phyloP scores from a whole-genome alignment of 2,888 invertebrate species.

The Autographa gamma region DNA sequence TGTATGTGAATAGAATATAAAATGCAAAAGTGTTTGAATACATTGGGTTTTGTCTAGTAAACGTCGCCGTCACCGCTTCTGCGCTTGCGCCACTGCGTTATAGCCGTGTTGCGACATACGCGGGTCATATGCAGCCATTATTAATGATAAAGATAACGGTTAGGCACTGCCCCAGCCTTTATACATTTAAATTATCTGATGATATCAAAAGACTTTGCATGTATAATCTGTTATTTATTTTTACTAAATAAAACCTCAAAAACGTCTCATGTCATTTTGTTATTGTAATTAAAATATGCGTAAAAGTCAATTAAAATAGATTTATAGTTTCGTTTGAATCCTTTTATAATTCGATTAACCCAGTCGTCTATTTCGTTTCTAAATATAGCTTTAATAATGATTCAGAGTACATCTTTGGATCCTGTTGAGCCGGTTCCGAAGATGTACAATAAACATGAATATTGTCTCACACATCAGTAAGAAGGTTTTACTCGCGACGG shows the following conservation, averaged over 20 bases:
- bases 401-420: conserved; percentile 55
- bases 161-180: conserved; percentile 35
- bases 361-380: conserved; percentile 61
- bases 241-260: not conserved
- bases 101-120: conserved; percentile 67
- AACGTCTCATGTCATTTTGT: not conserved
- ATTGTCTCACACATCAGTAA: conserved; percentile 44
- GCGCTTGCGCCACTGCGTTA: conserved; percentile 66
- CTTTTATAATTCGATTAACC: conserved; percentile 7
- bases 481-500: conserved; percentile 27
- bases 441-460: conserved; percentile 66
- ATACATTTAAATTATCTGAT: conserved; percentile 24
- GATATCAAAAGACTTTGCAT: conserved; percentile 11
- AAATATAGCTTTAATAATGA: conserved; percentile 63
- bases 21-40: conserved; percentile 45
- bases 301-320: not conserved
- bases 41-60: conserved; percentile 50
- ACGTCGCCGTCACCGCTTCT: conserved; percentile 54
- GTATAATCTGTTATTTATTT: not conserved
- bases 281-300: conserved; percentile 9
- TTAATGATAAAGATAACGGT: conserved; percentile 65
- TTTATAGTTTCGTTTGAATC: not conserved
- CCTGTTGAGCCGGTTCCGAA: conserved; percentile 75
- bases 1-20: conserved; percentile 35
- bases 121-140: conserved; percentile 60